A percentile compares a stretch with the other conserved stretches of the same genome.
Conservation (phyloP, 2,888 invertebrate species). For the Timema podura region DNA sequence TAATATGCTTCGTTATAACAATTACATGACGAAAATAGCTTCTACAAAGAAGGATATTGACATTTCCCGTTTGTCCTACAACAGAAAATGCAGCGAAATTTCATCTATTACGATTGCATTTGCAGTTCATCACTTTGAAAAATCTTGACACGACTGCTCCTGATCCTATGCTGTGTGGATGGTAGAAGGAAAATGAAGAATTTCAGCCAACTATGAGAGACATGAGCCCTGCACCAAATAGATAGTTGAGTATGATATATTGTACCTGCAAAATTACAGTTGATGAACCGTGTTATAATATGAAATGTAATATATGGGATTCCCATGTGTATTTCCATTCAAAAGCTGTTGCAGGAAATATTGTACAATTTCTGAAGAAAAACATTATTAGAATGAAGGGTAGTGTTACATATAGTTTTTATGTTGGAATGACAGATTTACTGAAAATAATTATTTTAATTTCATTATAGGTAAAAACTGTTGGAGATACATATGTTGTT, state of each 20-base stretch:
- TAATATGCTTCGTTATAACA: slow-evolving; percentile 1
- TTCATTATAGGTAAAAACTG: not conserved
- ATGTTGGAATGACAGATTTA: not conserved
- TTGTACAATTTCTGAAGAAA: not conserved
- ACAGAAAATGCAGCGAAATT: slow-evolving; percentile 11
- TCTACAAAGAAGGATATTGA: not conserved
- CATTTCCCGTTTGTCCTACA: slow-evolving; percentile 2
- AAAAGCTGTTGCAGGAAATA: not conserved
- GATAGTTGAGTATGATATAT: not conserved
- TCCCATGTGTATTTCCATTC: not conserved
- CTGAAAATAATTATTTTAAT: not conserved
- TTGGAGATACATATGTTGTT: not conserved
- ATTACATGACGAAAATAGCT: slow-evolving; percentile 8
- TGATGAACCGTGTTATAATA: not conserved
- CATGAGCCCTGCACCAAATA: not conserved
- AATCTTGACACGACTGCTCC: not conserved
- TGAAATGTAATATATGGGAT: not conserved
- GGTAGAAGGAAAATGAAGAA: not conserved
- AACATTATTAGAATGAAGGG: not conserved
- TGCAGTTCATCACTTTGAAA: not conserved
- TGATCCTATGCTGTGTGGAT: not conserved
- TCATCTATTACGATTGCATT: not conserved
- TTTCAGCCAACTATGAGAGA: not conserved
- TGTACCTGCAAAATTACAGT: slow-evolving; percentile 9
- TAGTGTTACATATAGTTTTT: not conserved